Base-by-base conservation (phyloP, 2,797 vertebrate species). In the Lepus oiostolus region DNA sequence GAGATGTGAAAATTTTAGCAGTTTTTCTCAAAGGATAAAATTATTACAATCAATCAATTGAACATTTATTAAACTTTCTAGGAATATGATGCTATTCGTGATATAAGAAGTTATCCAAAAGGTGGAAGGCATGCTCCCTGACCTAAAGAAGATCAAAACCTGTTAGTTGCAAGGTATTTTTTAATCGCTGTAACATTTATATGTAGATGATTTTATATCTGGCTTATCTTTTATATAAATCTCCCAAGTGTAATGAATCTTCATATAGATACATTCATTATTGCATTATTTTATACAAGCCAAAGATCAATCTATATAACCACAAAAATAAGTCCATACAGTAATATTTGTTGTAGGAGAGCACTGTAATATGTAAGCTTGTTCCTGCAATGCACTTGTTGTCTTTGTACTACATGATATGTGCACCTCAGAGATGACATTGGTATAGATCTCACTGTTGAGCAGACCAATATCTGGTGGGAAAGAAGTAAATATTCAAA, bases 1-100 rank as follows among this genome's bases (percentile, higher is more conserved):
- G 71, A 96, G 60, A 96, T 88, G 35, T 0, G 65, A 82, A 80
- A 14, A 47, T 80, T 63, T 90, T 52, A 80, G 5, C 28, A 17
- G 12, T 52, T 80, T 54, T 50, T 38, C 7, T 24, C 65, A 93
- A 95, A 38, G 28, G 38, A 21, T 71, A 35, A 75, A 17, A 60
- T 26, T 22, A 5, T 75, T 80, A 60, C 10, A 21, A 62, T 80
- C 28, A 38, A 68, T 75, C 32, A 76, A 50, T 30, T 90, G 26
- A 90, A 54, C 11, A 76, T 91, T 93, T 88, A 47, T 60, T 87
- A 47, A 96, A 17, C n/a, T 72, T n/a, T 2, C 3, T 62, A 42
- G 32, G 9, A 81, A 67, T 1, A 74, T 28, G 30, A 71, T 60
- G 42, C 60, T 76, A 4, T 71, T 70, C 80, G 19, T 13, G 28